Percentiles rank a stretch among this genome's conserved stretches.
These are phyloP conservation scores for Synanthedon tipuliformis DNA, from an alignment of 2,888 invertebrate genomes.

Conservation along the genomic window DNA sequence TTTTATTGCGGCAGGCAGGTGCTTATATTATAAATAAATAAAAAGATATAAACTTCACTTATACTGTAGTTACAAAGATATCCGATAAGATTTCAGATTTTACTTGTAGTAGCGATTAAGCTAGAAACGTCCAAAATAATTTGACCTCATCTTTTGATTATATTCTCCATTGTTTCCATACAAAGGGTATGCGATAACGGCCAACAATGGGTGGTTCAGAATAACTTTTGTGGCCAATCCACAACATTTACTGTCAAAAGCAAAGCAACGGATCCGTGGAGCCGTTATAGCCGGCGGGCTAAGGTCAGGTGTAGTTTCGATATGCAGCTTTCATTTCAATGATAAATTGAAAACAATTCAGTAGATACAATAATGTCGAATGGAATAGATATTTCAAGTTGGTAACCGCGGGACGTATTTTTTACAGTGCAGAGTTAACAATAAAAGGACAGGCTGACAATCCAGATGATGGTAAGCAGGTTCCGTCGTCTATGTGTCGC, in stretches of 20 bases:
- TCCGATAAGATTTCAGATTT: not conserved
- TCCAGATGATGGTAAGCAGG: too few relatives aligned
- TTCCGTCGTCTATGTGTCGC: too few relatives aligned
- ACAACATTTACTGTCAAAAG: conserved; percentile 62
- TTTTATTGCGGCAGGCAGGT: not conserved
- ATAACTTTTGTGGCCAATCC: conserved; percentile 14
- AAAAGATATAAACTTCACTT: not conserved
- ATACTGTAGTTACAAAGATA: not conserved
- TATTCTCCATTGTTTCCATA: not conserved
- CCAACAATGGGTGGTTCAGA: not conserved
- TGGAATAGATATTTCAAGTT: not conserved
- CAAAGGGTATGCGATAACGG: not conserved
- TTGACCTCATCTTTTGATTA: not conserved
- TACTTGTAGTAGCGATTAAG: not conserved
- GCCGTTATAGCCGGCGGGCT: conserved; percentile 40
- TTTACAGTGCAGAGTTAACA: too few relatives aligned
- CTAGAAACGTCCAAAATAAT: not conserved
- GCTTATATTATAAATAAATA: not conserved
- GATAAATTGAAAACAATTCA: not conserved
- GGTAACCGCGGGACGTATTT: too few relatives aligned
- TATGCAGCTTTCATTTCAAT: conserved; percentile 5
- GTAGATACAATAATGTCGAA: not conserved
- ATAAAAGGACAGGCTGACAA: too few relatives aligned
- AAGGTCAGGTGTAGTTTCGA: conserved; percentile 7
- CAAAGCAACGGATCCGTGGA: conserved; percentile 37